Evolutionary conservation across 2,888 invertebrate genomes (phyloP).

Genomic region (Sarcophaga carnaria): DNA sequence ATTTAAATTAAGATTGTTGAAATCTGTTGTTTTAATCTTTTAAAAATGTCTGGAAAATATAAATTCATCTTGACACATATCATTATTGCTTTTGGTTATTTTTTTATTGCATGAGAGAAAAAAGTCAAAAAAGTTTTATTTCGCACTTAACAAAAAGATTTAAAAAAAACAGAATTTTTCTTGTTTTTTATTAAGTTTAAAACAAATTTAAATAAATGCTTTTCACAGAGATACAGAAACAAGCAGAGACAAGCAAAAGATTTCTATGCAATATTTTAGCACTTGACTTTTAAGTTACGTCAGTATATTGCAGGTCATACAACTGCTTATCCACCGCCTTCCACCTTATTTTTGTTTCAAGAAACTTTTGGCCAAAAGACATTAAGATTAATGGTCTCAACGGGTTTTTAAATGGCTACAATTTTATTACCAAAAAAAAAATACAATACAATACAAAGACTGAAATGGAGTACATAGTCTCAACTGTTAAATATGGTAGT

Average conservation of each 20-base stretch:
- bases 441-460: not conserved
- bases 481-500: not conserved
- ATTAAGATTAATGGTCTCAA: conserved; percentile 67
- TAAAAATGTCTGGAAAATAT: too few species aligned
- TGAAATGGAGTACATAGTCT: not conserved
- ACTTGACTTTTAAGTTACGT: not conserved
- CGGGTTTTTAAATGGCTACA: conserved; percentile 60
- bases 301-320: not conserved
- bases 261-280: not conserved
- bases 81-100: not conserved
- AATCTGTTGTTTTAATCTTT: too few species aligned
- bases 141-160: not conserved
- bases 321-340: not conserved
- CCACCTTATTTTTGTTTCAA: not conserved
- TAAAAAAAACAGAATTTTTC: too few species aligned
- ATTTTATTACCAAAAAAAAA: conserved; percentile 10
- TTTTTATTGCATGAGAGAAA: not conserved
- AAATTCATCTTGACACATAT: too few species aligned
- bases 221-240: not conserved
- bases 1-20: too few species aligned
- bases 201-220: conserved; percentile 1
- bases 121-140: not conserved
- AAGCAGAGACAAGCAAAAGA: not conserved
- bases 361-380: conserved; percentile 22
- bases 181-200: not conserved